Conservation (phyloP, 2,888 invertebrate species). For the Plebejus melissa region DNA sequence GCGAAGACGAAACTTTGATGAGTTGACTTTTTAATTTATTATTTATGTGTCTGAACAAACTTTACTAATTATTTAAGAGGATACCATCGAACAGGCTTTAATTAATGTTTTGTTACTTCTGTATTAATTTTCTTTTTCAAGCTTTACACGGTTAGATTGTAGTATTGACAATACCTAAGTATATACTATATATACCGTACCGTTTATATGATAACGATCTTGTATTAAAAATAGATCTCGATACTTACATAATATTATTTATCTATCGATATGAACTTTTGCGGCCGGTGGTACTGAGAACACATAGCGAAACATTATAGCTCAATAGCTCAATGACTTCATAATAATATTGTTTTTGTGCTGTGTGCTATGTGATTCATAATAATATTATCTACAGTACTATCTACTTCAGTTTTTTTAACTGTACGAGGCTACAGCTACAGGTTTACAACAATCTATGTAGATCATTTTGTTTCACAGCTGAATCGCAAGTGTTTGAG, state of each 20-base stretch:
- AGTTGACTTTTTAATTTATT: conserved; percentile 73
- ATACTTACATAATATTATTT: background rate
- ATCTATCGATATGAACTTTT: background rate
- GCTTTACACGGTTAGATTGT: background rate
- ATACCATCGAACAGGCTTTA: background rate
- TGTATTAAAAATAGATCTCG: background rate
- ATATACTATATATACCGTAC: background rate
- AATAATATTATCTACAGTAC: background rate
- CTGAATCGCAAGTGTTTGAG: conserved; percentile 1
- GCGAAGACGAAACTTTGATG: conserved; percentile 73
- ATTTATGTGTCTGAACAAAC: conserved; percentile 22
- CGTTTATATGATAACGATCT: background rate
- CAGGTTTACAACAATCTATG: background rate
- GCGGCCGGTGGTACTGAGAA: background rate
- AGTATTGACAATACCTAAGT: background rate
- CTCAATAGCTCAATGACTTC: conserved; percentile 9
- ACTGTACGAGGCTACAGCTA: background rate
- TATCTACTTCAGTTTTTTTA: background rate
- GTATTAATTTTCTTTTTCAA: background rate
- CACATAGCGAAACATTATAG: background rate
- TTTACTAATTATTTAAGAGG: background rate
- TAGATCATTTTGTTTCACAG: background rate
- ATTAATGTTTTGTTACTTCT: background rate
- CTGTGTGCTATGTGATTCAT: background rate
- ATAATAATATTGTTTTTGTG: conserved; percentile 10